Percentiles rank a stretch among this genome's conserved stretches.
These are phyloP conservation scores for Bradypus variegatus DNA, from an alignment of 2,797 vertebrate species.

Conservation along the genomic window DNA sequence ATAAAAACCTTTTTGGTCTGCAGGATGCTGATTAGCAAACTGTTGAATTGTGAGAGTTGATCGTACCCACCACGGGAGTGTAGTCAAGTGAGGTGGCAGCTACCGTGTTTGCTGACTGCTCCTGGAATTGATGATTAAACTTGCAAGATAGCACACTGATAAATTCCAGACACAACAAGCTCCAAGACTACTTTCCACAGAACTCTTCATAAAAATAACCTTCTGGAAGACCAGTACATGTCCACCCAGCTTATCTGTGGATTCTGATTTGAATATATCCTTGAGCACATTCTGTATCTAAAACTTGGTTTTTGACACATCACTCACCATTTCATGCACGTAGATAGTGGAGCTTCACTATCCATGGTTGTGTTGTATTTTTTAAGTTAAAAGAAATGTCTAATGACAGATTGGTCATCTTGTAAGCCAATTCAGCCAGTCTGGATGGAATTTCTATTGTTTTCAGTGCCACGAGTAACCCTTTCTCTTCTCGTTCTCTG, in stretches of 20 bases:
- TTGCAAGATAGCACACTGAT: background rate
- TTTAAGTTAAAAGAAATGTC: background rate
- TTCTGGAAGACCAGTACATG: background rate
- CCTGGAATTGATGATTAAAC: background rate
- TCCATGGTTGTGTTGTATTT: background rate
- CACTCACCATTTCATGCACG: background rate
- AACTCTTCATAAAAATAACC: background rate
- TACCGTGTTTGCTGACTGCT: background rate
- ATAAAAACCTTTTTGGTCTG: background rate
- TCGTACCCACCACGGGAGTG: background rate
- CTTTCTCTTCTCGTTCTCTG: background rate
- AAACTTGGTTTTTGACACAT: background rate
- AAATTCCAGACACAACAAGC: background rate
- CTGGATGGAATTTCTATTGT: background rate
- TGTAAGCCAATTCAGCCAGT: background rate
- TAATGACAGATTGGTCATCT: background rate
- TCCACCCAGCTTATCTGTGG: background rate
- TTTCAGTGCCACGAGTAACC: background rate
- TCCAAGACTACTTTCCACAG: background rate
- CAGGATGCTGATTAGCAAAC: background rate
- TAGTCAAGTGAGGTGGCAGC: background rate
- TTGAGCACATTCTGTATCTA: background rate
- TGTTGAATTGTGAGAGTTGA: background rate
- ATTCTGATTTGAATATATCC: background rate
- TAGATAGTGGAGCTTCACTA: background rate